phyloP scores from a whole-genome alignment of 2,113 vertebrate species.

The Hippopotamus amphibius region DNA sequence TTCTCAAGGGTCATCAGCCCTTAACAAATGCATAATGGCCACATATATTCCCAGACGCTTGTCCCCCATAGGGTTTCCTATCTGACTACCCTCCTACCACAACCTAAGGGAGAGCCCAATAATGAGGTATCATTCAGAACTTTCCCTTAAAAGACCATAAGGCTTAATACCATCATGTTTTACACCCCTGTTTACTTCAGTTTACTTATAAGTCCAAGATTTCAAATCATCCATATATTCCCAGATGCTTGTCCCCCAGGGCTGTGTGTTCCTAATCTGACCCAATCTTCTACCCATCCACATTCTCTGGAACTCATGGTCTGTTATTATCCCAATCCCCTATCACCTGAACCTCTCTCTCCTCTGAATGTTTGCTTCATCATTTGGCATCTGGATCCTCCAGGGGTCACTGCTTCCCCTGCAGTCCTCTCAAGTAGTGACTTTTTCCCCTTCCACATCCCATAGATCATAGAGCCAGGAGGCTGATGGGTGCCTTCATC shows the following conservation, averaged over 20 bases:
- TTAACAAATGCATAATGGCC: background rate
- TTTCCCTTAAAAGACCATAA: background rate
- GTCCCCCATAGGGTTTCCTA: background rate
- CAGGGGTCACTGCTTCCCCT: background rate
- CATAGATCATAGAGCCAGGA: no score
- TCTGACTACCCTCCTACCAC: background rate
- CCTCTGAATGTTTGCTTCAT: background rate
- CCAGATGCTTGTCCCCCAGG: background rate
- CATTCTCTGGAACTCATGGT: background rate
- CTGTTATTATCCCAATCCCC: background rate
- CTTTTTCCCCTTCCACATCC: background rate
- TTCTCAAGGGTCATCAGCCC: background rate
- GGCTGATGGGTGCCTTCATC: background rate
- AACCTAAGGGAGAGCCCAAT: background rate
- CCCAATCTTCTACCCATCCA: no score
- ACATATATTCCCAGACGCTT: no score
- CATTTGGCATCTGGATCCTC: background rate
- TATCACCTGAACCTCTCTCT: background rate
- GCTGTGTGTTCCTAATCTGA: background rate
- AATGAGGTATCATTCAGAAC: background rate
- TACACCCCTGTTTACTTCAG: background rate
- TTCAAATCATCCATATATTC: background rate
- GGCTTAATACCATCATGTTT: background rate
- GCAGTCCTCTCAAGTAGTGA: background rate
- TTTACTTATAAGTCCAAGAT: background rate